Conservation (phyloP, 1,140 invertebrate species). For the Bombus pyrosoma region DNA sequence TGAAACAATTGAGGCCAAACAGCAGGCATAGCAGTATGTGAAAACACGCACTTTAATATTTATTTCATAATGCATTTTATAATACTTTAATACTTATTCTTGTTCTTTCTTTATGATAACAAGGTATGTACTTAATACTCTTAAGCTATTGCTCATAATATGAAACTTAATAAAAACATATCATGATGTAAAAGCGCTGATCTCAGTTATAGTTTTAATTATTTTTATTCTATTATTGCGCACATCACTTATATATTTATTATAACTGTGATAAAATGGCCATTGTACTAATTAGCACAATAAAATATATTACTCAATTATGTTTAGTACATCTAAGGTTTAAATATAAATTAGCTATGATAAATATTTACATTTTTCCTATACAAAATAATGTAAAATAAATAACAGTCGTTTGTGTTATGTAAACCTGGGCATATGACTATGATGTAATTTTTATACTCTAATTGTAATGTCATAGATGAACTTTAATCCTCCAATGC, state of each 20-base stretch:
- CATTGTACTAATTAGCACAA: slow-evolving; percentile 62
- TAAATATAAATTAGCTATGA: slow-evolving; percentile 8
- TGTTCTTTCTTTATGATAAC: neutral
- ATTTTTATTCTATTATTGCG: slow-evolving; percentile 49
- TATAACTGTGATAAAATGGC: slow-evolving; percentile 78
- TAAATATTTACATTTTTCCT: slow-evolving; percentile 39
- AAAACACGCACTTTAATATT: slow-evolving; percentile 38
- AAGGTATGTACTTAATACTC: neutral
- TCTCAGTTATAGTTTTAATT: slow-evolving; percentile 28
- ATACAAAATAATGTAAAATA: slow-evolving; percentile 10
- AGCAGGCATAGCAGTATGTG: slow-evolving; percentile 21
- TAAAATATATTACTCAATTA: slow-evolving; percentile 58
- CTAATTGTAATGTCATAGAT: slow-evolving; percentile 3
- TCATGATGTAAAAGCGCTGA: slow-evolving; percentile 17
- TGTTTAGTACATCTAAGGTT: slow-evolving; percentile 29
- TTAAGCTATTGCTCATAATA: slow-evolving; percentile 26
- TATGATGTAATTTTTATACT: slow-evolving; percentile 27
- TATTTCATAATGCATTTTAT: slow-evolving; percentile 20
- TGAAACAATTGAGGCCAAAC: slow-evolving; percentile 27
- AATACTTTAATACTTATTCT: slow-evolving; percentile 24
- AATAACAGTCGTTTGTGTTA: slow-evolving; percentile 10
- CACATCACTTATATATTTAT: slow-evolving; percentile 69
- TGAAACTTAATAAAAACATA: slow-evolving; percentile 24
- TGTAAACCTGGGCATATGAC: slow-evolving; percentile 22
- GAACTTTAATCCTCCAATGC: slow-evolving; percentile 69